A percentile compares a stretch with the other conserved stretches of the same genome.
phyloP scores from a whole-genome alignment of 2,113 vertebrate species.

The Leptodactylus fuscus region DNA sequence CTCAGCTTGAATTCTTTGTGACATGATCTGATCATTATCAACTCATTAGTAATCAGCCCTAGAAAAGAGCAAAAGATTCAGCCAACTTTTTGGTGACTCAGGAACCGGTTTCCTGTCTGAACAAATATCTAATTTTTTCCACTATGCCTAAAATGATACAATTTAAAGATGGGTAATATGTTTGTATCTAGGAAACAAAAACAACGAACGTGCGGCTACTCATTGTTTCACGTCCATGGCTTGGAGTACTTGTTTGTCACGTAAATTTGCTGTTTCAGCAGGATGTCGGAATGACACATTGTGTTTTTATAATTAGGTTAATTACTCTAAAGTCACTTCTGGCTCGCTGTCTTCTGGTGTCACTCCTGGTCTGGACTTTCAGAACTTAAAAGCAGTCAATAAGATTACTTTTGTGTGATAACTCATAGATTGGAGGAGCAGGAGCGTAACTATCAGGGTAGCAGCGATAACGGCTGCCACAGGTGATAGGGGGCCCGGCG shows the following conservation, averaged over 20 bases:
- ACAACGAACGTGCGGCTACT: background rate
- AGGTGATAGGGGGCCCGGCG: too few relatives aligned
- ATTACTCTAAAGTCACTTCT: background rate
- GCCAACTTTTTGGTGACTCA: constrained; percentile 56
- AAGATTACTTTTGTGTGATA: too few relatives aligned
- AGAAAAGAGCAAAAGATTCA: constrained; percentile 44
- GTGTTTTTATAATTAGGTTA: background rate
- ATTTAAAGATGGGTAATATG: constrained; percentile 11
- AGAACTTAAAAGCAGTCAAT: too few relatives aligned
- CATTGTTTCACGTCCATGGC: constrained; percentile 23
- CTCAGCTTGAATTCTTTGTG: constrained; percentile 55
- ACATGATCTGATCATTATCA: constrained; percentile 56
- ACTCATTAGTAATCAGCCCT: constrained; percentile 54
- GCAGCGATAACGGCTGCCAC: too few relatives aligned
- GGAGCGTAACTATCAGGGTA: too few relatives aligned
- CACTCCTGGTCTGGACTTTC: too few relatives aligned
- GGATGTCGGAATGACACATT: background rate
- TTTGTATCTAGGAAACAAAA: constrained; percentile 50
- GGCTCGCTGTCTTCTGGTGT: too few relatives aligned
- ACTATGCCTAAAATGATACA: constrained; percentile 29
- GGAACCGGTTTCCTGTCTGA: constrained; percentile 54
- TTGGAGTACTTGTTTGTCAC: background rate
- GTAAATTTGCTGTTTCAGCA: constrained; percentile 15
- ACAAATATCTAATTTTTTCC: constrained; percentile 46
- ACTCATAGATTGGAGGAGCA: too few relatives aligned